These are phyloP conservation scores for Branchipolynoe longqiensis DNA, from an alignment of 2,888 invertebrate genomes.

Conservation along the genomic window DNA sequence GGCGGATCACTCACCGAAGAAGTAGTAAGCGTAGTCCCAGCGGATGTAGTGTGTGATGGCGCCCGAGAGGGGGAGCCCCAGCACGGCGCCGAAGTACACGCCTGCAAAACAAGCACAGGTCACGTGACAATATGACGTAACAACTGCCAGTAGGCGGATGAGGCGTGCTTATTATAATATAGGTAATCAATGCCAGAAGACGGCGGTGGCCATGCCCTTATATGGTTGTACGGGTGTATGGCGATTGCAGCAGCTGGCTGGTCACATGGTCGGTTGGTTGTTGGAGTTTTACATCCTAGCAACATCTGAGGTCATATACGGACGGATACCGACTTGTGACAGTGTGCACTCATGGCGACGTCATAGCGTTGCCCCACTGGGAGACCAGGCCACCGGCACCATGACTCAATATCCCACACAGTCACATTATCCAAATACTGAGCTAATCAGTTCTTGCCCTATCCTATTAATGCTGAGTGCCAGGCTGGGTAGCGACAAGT, in stretches of 20 bases:
- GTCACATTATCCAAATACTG: too few relatives aligned
- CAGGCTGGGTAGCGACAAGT: too few relatives aligned
- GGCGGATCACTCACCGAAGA: conserved; percentile 73
- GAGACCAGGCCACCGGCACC: too few relatives aligned
- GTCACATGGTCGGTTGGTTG: too few relatives aligned
- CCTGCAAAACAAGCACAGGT: conserved; percentile 70
- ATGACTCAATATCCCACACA: too few relatives aligned
- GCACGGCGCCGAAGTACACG: conserved; percentile 78
- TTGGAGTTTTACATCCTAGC: too few relatives aligned
- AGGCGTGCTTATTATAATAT: conserved; percentile 18
- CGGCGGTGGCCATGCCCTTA: not conserved
- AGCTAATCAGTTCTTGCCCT: too few relatives aligned
- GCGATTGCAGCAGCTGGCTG: not conserved
- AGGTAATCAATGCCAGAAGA: conserved; percentile 44
- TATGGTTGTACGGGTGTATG: not conserved
- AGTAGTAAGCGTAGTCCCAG: conserved; percentile 79
- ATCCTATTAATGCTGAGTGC: too few relatives aligned
- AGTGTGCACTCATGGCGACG: too few relatives aligned
- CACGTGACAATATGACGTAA: conserved; percentile 10
- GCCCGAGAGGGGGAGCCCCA: conserved; percentile 79
- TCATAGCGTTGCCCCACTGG: too few relatives aligned
- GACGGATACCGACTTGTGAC: too few relatives aligned
- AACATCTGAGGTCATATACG: too few relatives aligned
- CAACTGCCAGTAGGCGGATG: not conserved
- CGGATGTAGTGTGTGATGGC: conserved; percentile 76